Base-by-base conservation (phyloP, 2,113 vertebrate species). In the Pimephales promelas region DNA sequence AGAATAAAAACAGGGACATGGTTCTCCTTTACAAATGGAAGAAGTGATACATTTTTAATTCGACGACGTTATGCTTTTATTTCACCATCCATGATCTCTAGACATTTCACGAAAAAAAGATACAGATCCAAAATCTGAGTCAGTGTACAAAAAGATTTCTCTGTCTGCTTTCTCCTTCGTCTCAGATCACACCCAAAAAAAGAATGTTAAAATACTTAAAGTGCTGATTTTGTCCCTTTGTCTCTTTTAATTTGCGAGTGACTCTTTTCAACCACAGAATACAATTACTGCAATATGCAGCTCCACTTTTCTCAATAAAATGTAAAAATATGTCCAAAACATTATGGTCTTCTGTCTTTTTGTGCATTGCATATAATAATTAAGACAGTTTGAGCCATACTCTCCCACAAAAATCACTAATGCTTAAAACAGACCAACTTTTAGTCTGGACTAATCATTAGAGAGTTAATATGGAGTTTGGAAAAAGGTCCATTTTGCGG, bases 121-220 rank as follows among this genome's bases (percentile, higher is more conserved):
- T 62, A 14, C n/a, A 45, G 22, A 24, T n/a, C 68, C 5, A 71
- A 71, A 43, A 71, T 71, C 68, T 45, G 68, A 71, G 40, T 61
- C 84, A 49, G 45, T 72, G 9, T 52, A 59, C 3, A 49, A 79
- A 73, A 45, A 26, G 68, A 6, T 72, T 13, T 70, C 20, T 2
- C 31, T 74, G 40, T 59, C 43, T 61, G 34, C 18, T 62, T 40
- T 80, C 20, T 18, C 40, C 56, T 59, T 79, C 43, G 9, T 31
- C 43, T 84, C 22, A 75, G 87, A 82, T 61, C 40, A 28, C 40
- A 85, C 83, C 85, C 68, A 34, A 68, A 86, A 70, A 36, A 43
- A 74, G n/a, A 43, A 86, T 83, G 76, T 82, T 84, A 74, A 89
- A 88, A 82, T 59, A n/a, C 61, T 86, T 34, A 82, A 86, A 89